These are phyloP conservation scores for Ophion ellenae DNA, from an alignment of 2,888 invertebrate species.

Conservation along the genomic window DNA sequence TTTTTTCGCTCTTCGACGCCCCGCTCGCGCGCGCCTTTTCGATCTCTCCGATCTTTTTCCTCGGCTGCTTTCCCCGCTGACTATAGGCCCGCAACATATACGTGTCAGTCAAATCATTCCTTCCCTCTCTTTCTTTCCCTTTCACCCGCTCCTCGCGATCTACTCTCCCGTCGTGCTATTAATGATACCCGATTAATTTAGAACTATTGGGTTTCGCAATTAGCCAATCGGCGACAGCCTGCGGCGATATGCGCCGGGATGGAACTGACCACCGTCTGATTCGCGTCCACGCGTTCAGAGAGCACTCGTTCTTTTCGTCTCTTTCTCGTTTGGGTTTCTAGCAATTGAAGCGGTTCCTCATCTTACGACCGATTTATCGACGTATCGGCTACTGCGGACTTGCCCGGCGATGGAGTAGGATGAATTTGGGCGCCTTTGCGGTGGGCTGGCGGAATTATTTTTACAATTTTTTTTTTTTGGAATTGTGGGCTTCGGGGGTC, in stretches of 20 bases:
- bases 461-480: too few species aligned
- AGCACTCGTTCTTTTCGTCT: slow-evolving; percentile 15
- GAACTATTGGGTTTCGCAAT: slow-evolving; percentile 84
- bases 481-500: too few species aligned
- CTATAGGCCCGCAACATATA: slow-evolving; percentile 26
- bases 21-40: slow-evolving; percentile 71
- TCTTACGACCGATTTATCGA: slow-evolving; percentile 34
- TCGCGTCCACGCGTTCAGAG: slow-evolving; percentile 17
- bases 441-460: too few species aligned
- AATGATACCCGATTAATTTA: slow-evolving; percentile 84
- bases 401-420: background rate
- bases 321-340: slow-evolving; percentile 12
- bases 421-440: too few species aligned
- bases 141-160: slow-evolving; percentile 22
- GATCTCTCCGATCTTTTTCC: slow-evolving; percentile 66
- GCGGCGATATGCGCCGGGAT: slow-evolving; percentile 59
- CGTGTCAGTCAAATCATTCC: slow-evolving; percentile 37
- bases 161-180: slow-evolving; percentile 77
- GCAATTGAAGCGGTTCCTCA: slow-evolving; percentile 28
- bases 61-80: slow-evolving; percentile 52
- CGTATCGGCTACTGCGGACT: background rate
- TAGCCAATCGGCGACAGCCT: slow-evolving; percentile 79
- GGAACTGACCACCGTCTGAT: slow-evolving; percentile 36
- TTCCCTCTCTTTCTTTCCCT: slow-evolving; percentile 57
- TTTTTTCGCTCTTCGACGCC: slow-evolving; percentile 64